A percentile compares a stretch with the other conserved stretches of the same genome.
Conservation (phyloP, 2,888 invertebrate species). For the Chymomyza procnemis region DNA sequence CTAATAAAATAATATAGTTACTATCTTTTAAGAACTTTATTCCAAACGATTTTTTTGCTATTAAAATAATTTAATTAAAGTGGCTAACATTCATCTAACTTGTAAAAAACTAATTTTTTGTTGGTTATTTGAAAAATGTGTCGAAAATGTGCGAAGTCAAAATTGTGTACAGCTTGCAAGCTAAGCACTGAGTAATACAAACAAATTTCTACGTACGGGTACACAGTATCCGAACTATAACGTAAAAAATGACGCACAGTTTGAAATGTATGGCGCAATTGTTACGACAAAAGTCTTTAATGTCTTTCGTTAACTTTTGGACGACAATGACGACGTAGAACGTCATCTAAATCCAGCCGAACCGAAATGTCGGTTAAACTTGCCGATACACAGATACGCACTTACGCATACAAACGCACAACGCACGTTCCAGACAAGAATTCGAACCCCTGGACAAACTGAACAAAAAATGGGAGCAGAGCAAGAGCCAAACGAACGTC, state of each 20-base stretch:
- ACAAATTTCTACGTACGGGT: too few relatives aligned
- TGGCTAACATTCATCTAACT: too few relatives aligned
- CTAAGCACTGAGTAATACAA: too few relatives aligned
- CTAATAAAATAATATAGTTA: too few relatives aligned
- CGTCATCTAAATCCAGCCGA: background rate
- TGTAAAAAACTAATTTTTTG: too few relatives aligned
- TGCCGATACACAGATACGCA: conserved; percentile 3
- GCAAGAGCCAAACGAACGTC: conserved; percentile 39
- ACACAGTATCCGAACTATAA: background rate
- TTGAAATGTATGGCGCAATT: background rate
- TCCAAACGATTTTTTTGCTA: too few relatives aligned
- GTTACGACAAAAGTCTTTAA: background rate
- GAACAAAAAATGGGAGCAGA: conserved; percentile 18
- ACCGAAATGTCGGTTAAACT: background rate
- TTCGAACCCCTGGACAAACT: conserved; percentile 9
- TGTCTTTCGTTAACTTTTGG: background rate
- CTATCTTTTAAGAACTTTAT: too few relatives aligned
- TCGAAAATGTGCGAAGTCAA: too few relatives aligned
- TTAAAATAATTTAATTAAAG: too few relatives aligned
- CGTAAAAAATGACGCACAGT: background rate
- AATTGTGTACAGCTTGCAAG: too few relatives aligned
- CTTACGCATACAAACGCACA: background rate
- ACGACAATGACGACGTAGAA: background rate
- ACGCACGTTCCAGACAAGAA: conserved; percentile 27
- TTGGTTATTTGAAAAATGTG: too few relatives aligned